Evolutionary conservation across 2,797 vertebrate genomes (phyloP).

Genomic region (Coregonus sp.): DNA sequence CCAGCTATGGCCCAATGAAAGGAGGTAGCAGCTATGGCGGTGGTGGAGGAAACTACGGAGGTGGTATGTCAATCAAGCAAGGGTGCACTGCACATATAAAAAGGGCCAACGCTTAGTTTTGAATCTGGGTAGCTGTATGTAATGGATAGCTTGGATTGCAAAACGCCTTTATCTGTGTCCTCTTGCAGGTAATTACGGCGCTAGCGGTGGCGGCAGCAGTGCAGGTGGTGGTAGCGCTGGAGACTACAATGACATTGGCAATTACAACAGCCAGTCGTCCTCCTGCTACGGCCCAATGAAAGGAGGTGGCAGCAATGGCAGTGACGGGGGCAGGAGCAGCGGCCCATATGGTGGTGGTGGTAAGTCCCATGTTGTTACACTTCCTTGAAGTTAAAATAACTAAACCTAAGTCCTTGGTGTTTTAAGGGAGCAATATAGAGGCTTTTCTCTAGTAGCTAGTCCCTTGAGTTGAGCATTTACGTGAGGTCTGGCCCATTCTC

Average conservation of each 20-base stretch:
- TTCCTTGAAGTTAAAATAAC: neutral
- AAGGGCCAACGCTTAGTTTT: neutral
- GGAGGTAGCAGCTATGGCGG: slow-evolving; percentile 67
- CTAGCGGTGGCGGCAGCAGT: slow-evolving; percentile 62
- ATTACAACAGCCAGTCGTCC: slow-evolving; percentile 70
- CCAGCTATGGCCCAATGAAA: slow-evolving; percentile 77
- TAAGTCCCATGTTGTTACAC: neutral
- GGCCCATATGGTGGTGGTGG: slow-evolving; percentile 71
- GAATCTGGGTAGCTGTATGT: neutral
- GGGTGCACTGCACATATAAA: neutral
- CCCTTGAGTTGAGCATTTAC: slow-evolving; percentile 6
- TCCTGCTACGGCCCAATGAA: slow-evolving; percentile 78
- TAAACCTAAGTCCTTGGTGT: neutral
- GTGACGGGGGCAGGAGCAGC: slow-evolving; percentile 76
- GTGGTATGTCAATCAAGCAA: slow-evolving; percentile 57
- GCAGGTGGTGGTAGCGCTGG: slow-evolving; percentile 72
- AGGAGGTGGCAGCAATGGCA: slow-evolving; percentile 62
- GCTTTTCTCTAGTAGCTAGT: neutral
- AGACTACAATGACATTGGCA: slow-evolving; percentile 77
- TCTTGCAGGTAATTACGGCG: slow-evolving; percentile 77
- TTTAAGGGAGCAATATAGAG: neutral
- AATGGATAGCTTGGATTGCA: neutral
- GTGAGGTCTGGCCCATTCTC: neutral
- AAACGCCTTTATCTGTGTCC: neutral
- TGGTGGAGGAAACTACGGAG: slow-evolving; percentile 46